phyloP scores from a whole-genome alignment of 2,888 invertebrate genomes.

The Synanthedon andrenaeformis region DNA sequence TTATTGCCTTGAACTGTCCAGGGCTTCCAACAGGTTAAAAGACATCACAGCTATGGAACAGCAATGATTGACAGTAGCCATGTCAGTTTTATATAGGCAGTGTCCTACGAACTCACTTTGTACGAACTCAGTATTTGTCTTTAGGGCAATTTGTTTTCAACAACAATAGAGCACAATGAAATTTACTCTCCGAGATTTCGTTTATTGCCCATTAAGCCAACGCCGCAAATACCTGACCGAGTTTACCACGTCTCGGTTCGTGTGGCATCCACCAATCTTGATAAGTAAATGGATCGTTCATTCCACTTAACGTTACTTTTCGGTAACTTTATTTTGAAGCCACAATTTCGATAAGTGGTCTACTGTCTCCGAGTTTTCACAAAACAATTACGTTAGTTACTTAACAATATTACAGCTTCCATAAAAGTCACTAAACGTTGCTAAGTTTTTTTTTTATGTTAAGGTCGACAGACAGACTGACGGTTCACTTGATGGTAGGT shows the following conservation, averaged over 20 bases:
- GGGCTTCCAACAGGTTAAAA: no score
- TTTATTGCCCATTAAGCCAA: slow-evolving; percentile 35
- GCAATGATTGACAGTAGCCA: no score
- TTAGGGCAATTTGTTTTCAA: slow-evolving; percentile 16
- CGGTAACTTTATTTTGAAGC: neutral
- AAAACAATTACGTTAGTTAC: neutral
- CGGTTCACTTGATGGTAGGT: no score
- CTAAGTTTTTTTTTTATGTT: no score
- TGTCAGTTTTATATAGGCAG: neutral
- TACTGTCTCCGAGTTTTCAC: neutral
- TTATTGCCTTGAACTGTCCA: no score
- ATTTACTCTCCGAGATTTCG: slow-evolving; percentile 31
- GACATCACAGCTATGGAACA: no score
- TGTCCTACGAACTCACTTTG: neutral
- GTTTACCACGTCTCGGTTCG: neutral
- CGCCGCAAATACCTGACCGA: slow-evolving; percentile 2
- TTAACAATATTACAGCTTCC: no score
- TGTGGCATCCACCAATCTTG: neutral
- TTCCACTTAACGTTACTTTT: neutral
- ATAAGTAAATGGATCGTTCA: neutral
- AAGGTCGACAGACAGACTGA: no score
- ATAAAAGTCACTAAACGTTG: no score
- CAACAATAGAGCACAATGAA: slow-evolving; percentile 33
- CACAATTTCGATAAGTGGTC: neutral
- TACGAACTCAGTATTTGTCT: neutral